Conservation (phyloP, 2,113 vertebrate species). For the Entomyzon cyanotis region DNA sequence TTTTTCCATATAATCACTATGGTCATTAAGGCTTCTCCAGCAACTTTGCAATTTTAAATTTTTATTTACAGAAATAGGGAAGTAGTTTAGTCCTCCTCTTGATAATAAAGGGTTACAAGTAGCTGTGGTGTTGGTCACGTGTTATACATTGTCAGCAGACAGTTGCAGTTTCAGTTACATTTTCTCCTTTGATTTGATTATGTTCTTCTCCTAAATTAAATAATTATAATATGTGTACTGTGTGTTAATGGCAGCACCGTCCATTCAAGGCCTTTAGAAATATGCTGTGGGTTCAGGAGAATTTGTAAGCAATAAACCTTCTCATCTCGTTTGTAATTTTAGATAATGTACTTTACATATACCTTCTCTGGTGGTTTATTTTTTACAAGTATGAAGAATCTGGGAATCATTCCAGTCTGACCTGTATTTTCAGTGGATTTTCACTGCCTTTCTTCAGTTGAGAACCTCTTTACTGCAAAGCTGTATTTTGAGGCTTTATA, state of each 20-base stretch:
- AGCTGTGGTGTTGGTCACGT: background rate
- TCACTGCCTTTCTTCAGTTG: background rate
- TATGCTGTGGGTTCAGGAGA: background rate
- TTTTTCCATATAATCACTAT: background rate
- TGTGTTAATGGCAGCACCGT: background rate
- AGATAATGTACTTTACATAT: background rate
- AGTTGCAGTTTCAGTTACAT: conserved; percentile 53
- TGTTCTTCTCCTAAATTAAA: conserved; percentile 53
- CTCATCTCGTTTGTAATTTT: background rate
- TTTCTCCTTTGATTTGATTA: conserved; percentile 60
- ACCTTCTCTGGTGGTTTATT: background rate
- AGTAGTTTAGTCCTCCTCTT: background rate
- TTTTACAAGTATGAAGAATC: background rate
- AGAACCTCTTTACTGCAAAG: background rate
- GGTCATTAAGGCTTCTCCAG: background rate
- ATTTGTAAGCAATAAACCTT: conserved; percentile 2
- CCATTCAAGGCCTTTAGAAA: background rate
- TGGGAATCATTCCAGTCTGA: background rate
- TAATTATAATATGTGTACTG: conserved; percentile 38
- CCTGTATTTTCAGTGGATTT: background rate
- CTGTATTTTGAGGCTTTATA: background rate
- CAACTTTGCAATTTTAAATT: background rate
- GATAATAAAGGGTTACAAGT: conserved; percentile 29
- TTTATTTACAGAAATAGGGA: conserved; percentile 1
- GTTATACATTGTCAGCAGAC: conserved; percentile 5